These are phyloP conservation scores for Lutjanus erythropterus DNA, from an alignment of 2,113 vertebrate species.

Conservation along the genomic window DNA sequence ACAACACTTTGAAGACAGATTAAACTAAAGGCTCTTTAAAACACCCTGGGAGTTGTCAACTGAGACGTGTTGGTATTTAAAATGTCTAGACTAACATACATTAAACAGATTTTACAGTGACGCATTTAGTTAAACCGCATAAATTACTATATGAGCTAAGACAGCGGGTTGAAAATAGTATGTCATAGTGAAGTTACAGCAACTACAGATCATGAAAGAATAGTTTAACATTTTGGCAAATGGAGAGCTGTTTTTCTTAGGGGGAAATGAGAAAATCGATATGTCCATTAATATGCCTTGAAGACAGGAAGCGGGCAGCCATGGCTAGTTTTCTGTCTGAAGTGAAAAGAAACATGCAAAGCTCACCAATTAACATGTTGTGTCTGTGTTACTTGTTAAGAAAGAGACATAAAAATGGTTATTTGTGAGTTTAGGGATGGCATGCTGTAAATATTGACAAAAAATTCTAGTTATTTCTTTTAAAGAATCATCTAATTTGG, in stretches of 20 bases:
- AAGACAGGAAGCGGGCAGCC: too few relatives aligned
- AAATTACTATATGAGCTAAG: not conserved
- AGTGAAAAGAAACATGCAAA: too few relatives aligned
- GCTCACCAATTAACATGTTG: too few relatives aligned
- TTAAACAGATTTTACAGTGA: not conserved
- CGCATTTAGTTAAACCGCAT: not conserved
- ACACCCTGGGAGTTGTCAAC: not conserved
- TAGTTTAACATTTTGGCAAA: not conserved
- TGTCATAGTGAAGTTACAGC: not conserved
- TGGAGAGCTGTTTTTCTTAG: not conserved
- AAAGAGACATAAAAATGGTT: too few relatives aligned
- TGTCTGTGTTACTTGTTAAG: too few relatives aligned
- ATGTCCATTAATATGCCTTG: too few relatives aligned
- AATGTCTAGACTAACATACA: not conserved
- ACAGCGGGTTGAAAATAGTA: not conserved
- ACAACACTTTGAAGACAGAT: conserved; percentile 29
- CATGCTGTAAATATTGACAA: too few relatives aligned
- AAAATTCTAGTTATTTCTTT: too few relatives aligned
- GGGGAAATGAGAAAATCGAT: too few relatives aligned
- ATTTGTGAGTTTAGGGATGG: too few relatives aligned
- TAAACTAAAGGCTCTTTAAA: conserved; percentile 10
- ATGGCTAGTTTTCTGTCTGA: too few relatives aligned
- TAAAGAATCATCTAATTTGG: too few relatives aligned
- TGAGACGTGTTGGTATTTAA: not conserved
- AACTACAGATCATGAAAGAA: not conserved